Evolutionary conservation across 2,113 vertebrate species (phyloP), one percentile per base, ranked within the genome.

Genomic region (Cebidichthys violaceus): DNA sequence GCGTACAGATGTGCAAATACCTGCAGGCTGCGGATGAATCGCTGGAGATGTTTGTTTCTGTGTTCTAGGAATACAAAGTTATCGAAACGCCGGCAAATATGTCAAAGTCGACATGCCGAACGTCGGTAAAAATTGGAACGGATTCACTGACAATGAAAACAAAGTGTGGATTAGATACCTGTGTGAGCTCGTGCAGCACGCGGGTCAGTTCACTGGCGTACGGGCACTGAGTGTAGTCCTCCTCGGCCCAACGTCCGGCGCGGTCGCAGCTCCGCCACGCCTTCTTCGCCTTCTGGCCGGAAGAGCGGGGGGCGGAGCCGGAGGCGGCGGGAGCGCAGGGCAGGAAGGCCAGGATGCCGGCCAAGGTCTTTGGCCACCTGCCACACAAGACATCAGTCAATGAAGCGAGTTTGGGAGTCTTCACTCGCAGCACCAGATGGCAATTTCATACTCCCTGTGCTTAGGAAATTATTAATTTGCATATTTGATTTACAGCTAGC

Each of bases 361-460:
- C 96, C 77, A 97, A 86, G 39, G 96, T 98, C 90, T 96, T 97
- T 61, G 97, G 96, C 97, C 97, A 98, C 87, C 97, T 98, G 89
- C 24, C 83, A 82, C 52, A 87, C 5, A 50, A 17, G 88, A 75
- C 15, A 84, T 60, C 27, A 24, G 31, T 59, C 29, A 54, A 24
- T 18, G 20, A 74, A 43, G 50, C 54, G 50, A 52, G 62, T 35
- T 20, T 39, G 50, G 43, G 17, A 69, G 61, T 57, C 43, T 29
- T 50, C 29, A 54, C 60, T 71, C 27, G 2, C 20, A 11, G 61
- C 81, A 83, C 24, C 77, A 86, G 79, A 89, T 82, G 82, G 81
- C 20, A 78, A 85, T 80, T 70, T 81, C 73, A 86, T 75, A 67
- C 75, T 81, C 79, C 55, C 65, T 52, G 41, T 76, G 50, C 61